Evolutionary conservation across 2,113 vertebrate species (phyloP).

Genomic region (Paedocypris sp.): DNA sequence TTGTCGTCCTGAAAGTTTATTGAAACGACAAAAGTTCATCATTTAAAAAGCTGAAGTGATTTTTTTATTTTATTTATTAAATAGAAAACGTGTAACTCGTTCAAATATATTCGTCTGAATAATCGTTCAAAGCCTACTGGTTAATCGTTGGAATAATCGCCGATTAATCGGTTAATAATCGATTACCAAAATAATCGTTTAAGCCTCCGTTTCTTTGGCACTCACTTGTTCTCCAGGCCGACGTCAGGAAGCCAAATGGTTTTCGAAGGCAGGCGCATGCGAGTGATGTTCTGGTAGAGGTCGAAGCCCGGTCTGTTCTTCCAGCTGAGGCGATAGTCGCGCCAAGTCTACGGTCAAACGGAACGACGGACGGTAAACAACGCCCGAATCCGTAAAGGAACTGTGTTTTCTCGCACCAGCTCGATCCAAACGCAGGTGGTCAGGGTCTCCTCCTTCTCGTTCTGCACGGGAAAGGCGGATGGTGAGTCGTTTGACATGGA

Average conservation of each 20-base stretch:
- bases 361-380: background rate
- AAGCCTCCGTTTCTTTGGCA: too few relatives aligned
- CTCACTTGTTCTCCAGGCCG: constrained; percentile 89
- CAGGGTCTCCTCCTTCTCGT: constrained; percentile 82
- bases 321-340: constrained; percentile 81
- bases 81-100: too few relatives aligned
- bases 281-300: constrained; percentile 66
- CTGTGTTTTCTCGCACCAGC: constrained; percentile 62
- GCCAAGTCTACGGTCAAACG: constrained; percentile 68
- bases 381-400: too few relatives aligned
- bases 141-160: too few relatives aligned
- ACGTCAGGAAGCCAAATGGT: constrained; percentile 86
- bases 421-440: constrained; percentile 92
- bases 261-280: constrained; percentile 74
- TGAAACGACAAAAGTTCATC: too few relatives aligned
- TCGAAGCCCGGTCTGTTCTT: constrained; percentile 50
- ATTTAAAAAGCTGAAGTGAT: too few relatives aligned
- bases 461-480: constrained; percentile 55
- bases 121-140: too few relatives aligned
- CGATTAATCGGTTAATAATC: too few relatives aligned
- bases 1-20: too few relatives aligned
- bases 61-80: too few relatives aligned
- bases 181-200: too few relatives aligned
- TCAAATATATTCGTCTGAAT: too few relatives aligned
- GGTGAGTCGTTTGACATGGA: constrained; percentile 31